Evolutionary conservation across 2,113 vertebrate genomes (phyloP).

Genomic region (Progne subis): DNA sequence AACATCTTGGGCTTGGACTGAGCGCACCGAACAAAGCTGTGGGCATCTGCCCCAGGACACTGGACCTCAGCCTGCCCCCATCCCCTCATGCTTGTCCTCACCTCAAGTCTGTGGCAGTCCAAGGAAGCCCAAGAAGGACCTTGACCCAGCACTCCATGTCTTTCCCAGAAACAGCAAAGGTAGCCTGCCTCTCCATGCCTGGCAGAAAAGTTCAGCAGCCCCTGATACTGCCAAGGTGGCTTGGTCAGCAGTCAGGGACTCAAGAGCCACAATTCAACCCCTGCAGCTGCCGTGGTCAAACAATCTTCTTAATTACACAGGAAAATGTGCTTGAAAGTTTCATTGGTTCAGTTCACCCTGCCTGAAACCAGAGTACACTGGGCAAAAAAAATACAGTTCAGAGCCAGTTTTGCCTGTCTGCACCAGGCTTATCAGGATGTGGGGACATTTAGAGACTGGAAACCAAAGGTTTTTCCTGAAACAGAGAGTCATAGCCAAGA

Average conservation of each 20-base stretch:
- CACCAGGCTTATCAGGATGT: background rate
- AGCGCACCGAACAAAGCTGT: background rate
- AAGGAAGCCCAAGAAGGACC: background rate
- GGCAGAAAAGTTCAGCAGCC: background rate
- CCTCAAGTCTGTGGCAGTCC: background rate
- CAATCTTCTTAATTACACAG: background rate
- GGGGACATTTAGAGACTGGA: background rate
- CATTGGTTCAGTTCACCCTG: background rate
- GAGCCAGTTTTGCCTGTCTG: background rate
- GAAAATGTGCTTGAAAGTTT: constrained; percentile 33
- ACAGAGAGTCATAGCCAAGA: background rate
- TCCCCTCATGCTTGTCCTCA: background rate
- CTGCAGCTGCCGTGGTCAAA: constrained; percentile 3
- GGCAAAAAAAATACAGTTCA: background rate
- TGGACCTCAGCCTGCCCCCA: background rate
- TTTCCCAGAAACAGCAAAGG: background rate
- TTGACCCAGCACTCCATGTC: background rate
- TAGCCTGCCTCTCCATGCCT: background rate
- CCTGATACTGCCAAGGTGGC: background rate
- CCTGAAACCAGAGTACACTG: background rate
- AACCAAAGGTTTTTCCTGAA: background rate
- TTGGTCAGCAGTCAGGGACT: background rate
- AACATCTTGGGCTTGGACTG: background rate
- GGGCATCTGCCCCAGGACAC: background rate
- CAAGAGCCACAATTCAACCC: background rate